Evolutionary conservation across 2,113 vertebrate genomes (phyloP), one percentile per base, ranked within the genome.

Genomic region (Serinus canaria): DNA sequence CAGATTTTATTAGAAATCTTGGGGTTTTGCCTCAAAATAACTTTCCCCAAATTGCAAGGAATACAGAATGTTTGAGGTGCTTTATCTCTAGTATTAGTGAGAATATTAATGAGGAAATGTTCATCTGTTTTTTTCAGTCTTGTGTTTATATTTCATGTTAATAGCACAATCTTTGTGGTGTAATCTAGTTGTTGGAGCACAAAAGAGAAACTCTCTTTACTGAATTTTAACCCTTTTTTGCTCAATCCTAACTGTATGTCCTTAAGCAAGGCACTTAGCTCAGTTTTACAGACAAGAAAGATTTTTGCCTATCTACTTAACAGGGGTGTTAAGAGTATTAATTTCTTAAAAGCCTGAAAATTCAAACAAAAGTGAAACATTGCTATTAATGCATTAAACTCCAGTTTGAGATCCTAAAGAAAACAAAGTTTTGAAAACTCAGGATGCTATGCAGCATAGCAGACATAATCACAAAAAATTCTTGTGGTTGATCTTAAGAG

Each of bases 281-380:
- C 59, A 44, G 37, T 58, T 90, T 83, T 90, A 74, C 92, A 95
- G 92, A 80, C 55, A 90, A 91, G 74, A 90, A 58, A 83, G n/a
- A 8, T 33, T 91, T 90, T 95, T 86, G 15, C 64, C 60, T 83
- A 27, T 72, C 49, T 92, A 37, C 31, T 43, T 83, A 78, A 86
- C 44, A 83, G 50, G 76, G 64, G 68, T 75, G 41, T 86, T 95
- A 94, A 91, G 87, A 95, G 76, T 73, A 96, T 93, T 95, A 88
- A 86, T 90, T 94, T 93, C 25, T 88, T 92, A 75, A 95, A 86
- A 80, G 60, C 79, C 50, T 78, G 47, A 83, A 93, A 68, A 83
- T 87, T 67, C 77, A 64, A 89, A 73, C 27, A 74, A 81, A 93
- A 92, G 33, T 8, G 49, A 86, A 88, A 6, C 22, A 30, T 67